A percentile compares a stretch with the other conserved stretches of the same genome.
These are phyloP conservation scores for Heliopora coerulea DNA, from an alignment of 92 coral and sea anemone genomes.

Conservation along the genomic window DNA sequence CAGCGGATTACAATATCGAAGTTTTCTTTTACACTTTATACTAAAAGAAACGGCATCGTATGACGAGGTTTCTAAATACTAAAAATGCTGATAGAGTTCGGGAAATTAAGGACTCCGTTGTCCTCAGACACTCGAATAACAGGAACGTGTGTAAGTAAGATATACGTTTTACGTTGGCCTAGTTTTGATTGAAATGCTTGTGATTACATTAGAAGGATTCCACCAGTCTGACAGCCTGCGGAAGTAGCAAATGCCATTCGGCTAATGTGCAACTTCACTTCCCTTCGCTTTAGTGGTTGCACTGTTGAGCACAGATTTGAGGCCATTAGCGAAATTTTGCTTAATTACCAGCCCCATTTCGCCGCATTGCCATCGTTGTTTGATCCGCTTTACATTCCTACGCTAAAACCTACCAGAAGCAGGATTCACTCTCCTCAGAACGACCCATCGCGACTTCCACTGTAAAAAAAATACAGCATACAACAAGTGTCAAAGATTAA, in stretches of 20 bases:
- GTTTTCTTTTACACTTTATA: not conserved
- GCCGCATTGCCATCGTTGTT: not conserved
- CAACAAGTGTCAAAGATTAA: not conserved
- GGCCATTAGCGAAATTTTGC: not conserved
- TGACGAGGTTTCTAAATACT: no score
- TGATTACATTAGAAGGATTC: not conserved
- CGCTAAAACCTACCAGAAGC: slow-evolving; percentile 78
- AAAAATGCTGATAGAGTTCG: slow-evolving; percentile 28
- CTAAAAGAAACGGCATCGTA: not conserved
- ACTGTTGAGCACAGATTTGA: not conserved
- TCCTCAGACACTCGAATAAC: no score
- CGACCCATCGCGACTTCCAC: slow-evolving; percentile 99
- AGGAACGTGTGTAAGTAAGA: no score
- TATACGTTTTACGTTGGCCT: not conserved
- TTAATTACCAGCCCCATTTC: not conserved
- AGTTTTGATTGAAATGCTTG: not conserved
- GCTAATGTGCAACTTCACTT: not conserved
- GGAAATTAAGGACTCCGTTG: slow-evolving; percentile 1
- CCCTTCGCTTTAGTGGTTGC: not conserved
- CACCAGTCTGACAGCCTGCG: not conserved
- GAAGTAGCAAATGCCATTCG: not conserved
- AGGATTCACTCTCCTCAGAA: slow-evolving; percentile 86
- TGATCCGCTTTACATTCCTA: not conserved
- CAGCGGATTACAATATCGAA: not conserved
- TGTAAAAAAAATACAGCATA: slow-evolving; percentile 52